Base-by-base conservation (phyloP, 2,888 invertebrate species). In the Hyles lineata region DNA sequence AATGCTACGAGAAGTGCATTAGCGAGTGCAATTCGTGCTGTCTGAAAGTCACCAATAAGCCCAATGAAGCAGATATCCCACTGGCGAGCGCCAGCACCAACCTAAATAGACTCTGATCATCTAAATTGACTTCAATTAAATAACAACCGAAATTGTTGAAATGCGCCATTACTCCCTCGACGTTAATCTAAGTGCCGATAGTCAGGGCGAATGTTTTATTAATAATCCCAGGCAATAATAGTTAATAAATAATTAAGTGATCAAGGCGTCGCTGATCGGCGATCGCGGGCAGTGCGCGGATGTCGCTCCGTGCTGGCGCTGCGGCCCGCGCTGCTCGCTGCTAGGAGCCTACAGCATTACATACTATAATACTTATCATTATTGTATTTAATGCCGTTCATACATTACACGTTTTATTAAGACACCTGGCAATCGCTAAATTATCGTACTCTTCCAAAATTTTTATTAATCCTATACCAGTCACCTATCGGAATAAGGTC, bases 71-170 rank as follows among this genome's bases (percentile, higher is more conserved):
- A 92, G 94, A 92, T 93, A 93, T 93, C 94, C 93, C 94, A 91
- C 88, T 92, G 92, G 89, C 93, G 93, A 92, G 90, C 89, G 92
- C 92, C 94, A 93, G 93, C 93, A 93, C 92, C 94, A 94, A 93
- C 94, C 94, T 94, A 94, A 94, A 94, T 94, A 94, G 94, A 94
- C 93, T 94, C 94, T 94, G 94, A 94, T 94, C 94, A 94, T 94
- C 94, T 94, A 94, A 94, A 94, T 94, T 94, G 94, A 94, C 94
- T 94, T 94, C 94, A 94, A 94, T 94, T 94, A 94, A 94, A 94
- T 94, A 94, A 94, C 94, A 94, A 94, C 94, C 94, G 94, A 94
- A 94, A 94, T 94, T 94, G 94, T 94, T 94, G 93, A 94, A 94
- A 94, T 93, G 94, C 93, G 94, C 93, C 93, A 93, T 94, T 92